Conservation (phyloP, 2,797 vertebrate genomes). For the Emydoidea blandingii region DNA sequence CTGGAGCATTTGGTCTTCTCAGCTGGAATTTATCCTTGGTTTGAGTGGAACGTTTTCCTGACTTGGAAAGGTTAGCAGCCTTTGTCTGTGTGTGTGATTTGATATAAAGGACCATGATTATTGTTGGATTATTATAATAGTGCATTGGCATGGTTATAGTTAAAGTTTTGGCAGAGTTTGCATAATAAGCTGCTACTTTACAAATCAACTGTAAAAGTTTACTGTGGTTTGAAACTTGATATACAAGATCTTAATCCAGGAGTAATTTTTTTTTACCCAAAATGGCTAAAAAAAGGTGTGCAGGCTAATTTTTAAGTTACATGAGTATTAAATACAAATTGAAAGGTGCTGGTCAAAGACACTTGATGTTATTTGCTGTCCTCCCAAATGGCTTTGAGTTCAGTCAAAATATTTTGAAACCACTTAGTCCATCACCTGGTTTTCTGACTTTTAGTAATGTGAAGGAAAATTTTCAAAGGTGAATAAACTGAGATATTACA, state of each 20-base stretch:
- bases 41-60: slow-evolving; percentile 62
- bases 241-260: slow-evolving; percentile 73
- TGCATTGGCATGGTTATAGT: slow-evolving; percentile 77
- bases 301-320: slow-evolving; percentile 77
- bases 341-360: slow-evolving; percentile 68
- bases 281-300: slow-evolving; percentile 73
- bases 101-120: slow-evolving; percentile 74
- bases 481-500: slow-evolving; percentile 43
- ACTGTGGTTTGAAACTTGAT: slow-evolving; percentile 80
- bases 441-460: slow-evolving; percentile 19
- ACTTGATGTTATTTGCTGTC: slow-evolving; percentile 50
- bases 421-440: slow-evolving; percentile 41
- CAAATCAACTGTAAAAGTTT: slow-evolving; percentile 79
- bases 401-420: slow-evolving; percentile 64
- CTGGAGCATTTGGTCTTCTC: slow-evolving; percentile 65
- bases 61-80: slow-evolving; percentile 70
- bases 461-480: slow-evolving; percentile 23
- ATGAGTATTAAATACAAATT: slow-evolving; percentile 75
- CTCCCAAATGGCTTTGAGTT: slow-evolving; percentile 53
- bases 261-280: slow-evolving; percentile 70
- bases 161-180: slow-evolving; percentile 79
- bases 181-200: slow-evolving; percentile 81
- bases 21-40: slow-evolving; percentile 51
- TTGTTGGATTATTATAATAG: slow-evolving; percentile 76
- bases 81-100: slow-evolving; percentile 73